Percentiles rank a stretch among this genome's conserved stretches.
phyloP scores from a whole-genome alignment of 2,888 invertebrate genomes.

The Ophion costatus region DNA sequence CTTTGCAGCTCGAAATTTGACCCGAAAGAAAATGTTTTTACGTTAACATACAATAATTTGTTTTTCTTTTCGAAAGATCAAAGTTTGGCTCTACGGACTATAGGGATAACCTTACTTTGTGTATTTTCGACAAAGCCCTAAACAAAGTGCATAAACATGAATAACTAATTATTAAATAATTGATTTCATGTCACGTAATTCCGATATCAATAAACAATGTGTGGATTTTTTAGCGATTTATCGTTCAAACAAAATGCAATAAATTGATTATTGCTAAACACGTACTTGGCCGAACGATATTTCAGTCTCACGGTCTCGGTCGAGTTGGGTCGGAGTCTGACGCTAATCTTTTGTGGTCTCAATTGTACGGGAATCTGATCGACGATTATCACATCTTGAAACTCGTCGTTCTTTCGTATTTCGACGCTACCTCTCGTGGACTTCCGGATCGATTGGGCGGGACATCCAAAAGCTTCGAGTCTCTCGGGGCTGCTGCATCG shows the following conservation, averaged over 20 bases:
- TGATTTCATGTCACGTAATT: too few species aligned
- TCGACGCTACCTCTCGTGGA: slow-evolving; percentile 60
- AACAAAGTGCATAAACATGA: background rate
- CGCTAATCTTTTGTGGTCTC: slow-evolving; percentile 86
- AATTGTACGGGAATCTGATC: slow-evolving; percentile 86
- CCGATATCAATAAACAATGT: too few species aligned
- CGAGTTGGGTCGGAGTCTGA: slow-evolving; percentile 87
- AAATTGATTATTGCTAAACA: slow-evolving; percentile 16
- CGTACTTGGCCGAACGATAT: slow-evolving; percentile 88
- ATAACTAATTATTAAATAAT: background rate
- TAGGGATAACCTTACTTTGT: too few species aligned
- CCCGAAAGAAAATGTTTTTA: too few species aligned
- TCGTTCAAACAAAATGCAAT: background rate
- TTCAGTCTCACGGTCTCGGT: slow-evolving; percentile 86
- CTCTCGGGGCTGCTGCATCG: slow-evolving; percentile 73
- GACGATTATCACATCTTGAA: slow-evolving; percentile 84
- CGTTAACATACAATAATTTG: too few species aligned
- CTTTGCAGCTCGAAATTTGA: too few species aligned
- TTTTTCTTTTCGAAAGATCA: too few species aligned
- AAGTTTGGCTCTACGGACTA: too few species aligned
- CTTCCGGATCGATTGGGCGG: slow-evolving; percentile 64
- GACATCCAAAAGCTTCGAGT: slow-evolving; percentile 73
- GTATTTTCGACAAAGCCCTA: too few species aligned
- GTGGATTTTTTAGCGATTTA: too few species aligned
- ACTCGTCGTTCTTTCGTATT: slow-evolving; percentile 79